phyloP scores from a whole-genome alignment of 2,113 vertebrate genomes.

The Solea solea region DNA sequence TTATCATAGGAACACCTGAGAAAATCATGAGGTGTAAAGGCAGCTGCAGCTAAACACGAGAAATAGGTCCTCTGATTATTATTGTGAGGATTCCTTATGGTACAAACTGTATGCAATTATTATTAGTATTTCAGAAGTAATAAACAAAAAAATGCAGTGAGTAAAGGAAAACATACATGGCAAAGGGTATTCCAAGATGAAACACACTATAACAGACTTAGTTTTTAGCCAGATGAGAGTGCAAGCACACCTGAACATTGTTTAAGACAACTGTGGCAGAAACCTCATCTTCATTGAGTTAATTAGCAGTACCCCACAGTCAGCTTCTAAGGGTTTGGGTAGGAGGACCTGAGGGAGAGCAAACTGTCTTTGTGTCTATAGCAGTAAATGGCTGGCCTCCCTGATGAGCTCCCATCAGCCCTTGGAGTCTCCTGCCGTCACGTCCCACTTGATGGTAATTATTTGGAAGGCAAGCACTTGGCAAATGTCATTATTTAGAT shows the following conservation, averaged over 20 bases:
- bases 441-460: conserved; percentile 76
- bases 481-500: conserved; percentile 78
- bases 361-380: conserved; percentile 72
- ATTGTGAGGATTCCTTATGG: conserved; percentile 15
- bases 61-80: conserved; percentile 15
- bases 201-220: neutral
- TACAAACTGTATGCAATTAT: neutral
- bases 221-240: conserved; percentile 33
- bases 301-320: conserved; percentile 79
- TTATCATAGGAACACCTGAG: conserved; percentile 21
- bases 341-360: conserved; percentile 76
- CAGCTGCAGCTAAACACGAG: conserved; percentile 12
- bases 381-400: conserved; percentile 76
- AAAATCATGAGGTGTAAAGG: conserved; percentile 23
- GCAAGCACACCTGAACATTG: conserved; percentile 67
- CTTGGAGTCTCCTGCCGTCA: conserved; percentile 70
- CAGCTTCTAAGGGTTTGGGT: conserved; percentile 66
- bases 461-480: conserved; percentile 74
- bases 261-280: conserved; percentile 70
- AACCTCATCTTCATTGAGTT: conserved; percentile 75
- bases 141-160: neutral
- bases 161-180: neutral
- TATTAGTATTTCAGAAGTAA: conserved; percentile 24
- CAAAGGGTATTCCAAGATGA: conserved; percentile 2
- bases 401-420: conserved; percentile 74